These are phyloP conservation scores for Bugula neritina DNA, from an alignment of 2,888 invertebrate species.

Conservation along the genomic window DNA sequence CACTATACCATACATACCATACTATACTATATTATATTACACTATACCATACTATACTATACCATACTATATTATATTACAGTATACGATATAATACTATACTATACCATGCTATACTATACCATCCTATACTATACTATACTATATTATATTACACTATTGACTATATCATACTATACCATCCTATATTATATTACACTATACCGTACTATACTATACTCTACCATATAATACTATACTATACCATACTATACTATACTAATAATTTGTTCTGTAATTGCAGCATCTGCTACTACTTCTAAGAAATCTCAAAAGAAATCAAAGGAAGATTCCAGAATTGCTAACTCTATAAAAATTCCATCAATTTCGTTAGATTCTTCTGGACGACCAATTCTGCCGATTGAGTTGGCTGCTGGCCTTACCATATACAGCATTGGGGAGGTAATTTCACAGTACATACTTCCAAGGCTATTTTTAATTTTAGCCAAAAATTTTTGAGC, in stretches of 20 bases:
- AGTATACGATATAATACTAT: too few species aligned
- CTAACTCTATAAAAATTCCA: constrained; percentile 51
- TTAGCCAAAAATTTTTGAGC: too few species aligned
- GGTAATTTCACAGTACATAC: constrained; percentile 48
- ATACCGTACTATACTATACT: too few species aligned
- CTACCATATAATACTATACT: not conserved
- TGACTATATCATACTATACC: too few species aligned
- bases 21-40: too few species aligned
- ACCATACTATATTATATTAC: too few species aligned
- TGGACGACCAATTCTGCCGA: constrained; percentile 68
- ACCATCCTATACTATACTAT: not conserved
- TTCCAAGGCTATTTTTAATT: too few species aligned
- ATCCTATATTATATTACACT: too few species aligned
- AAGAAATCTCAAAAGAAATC: not conserved
- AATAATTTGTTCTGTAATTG: not conserved
- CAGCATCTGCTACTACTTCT: not conserved
- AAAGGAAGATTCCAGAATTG: not conserved
- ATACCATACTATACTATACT: not conserved
- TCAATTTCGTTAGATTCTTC: constrained; percentile 64
- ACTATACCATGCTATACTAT: too few species aligned
- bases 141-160: not conserved
- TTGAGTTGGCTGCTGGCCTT: constrained; percentile 62
- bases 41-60: too few species aligned
- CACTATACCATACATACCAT: too few species aligned
- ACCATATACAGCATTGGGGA: constrained; percentile 71